Conservation (phyloP, 2,113 vertebrate genomes). For the Zapus hudsonius region DNA sequence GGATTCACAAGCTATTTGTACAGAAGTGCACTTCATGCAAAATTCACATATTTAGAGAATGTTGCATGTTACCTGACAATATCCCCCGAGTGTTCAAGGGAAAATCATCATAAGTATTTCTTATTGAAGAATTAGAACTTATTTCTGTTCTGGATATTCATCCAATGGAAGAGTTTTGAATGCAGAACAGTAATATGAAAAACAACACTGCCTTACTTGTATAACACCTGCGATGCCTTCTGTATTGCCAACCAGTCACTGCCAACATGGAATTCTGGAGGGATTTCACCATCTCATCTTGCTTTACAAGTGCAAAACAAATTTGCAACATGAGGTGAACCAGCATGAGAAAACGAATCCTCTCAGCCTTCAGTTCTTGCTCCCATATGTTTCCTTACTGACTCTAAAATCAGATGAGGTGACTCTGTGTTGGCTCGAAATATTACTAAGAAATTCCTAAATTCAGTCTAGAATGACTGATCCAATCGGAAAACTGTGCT, state of each 20-base stretch:
- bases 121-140: neutral
- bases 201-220: neutral
- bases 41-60: neutral
- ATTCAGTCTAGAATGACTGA: neutral
- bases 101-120: neutral
- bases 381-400: neutral
- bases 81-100: neutral
- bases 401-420: neutral
- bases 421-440: neutral
- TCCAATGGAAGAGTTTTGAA: neutral
- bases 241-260: neutral
- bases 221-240: neutral
- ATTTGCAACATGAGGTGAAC: constrained; percentile 7
- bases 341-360: constrained; percentile 6
- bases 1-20: neutral
- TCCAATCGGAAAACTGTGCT: neutral
- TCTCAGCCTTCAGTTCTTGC: neutral
- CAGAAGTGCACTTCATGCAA: neutral
- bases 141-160: constrained; percentile 26
- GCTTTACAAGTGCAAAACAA: neutral
- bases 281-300: neutral
- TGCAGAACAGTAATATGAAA: neutral
- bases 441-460: neutral
- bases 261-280: neutral
- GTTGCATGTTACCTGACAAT: neutral